Evolutionary conservation across 2,888 invertebrate species (phyloP).

Genomic region (Spilosoma lubricipeda): DNA sequence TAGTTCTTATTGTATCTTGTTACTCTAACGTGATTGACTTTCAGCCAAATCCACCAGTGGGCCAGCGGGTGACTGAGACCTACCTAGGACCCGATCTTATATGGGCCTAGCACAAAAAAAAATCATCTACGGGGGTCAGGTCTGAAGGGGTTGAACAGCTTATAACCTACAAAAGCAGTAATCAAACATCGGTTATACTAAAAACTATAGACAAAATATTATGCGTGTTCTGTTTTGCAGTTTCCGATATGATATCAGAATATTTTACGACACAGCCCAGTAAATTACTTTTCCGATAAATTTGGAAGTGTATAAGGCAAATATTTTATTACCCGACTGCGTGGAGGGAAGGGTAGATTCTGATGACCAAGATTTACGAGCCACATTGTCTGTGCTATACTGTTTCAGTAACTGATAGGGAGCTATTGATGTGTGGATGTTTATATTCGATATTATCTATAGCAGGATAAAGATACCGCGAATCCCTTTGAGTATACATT

Average conservation of each 20-base stretch:
- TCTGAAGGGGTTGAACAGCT: too few species aligned
- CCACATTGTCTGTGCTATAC: constrained; percentile 31
- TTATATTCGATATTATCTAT: constrained; percentile 25
- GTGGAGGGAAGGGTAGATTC: constrained; percentile 19
- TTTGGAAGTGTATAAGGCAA: constrained; percentile 41
- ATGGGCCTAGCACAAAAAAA: too few species aligned
- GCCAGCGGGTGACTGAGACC: too few species aligned
- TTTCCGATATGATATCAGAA: constrained; percentile 48
- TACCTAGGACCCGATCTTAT: too few species aligned
- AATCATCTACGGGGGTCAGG: too few species aligned
- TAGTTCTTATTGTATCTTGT: too few species aligned
- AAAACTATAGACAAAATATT: not conserved
- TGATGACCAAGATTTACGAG: constrained; percentile 51
- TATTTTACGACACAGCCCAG: constrained; percentile 52
- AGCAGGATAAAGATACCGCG: not conserved
- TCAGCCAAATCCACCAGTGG: too few species aligned
- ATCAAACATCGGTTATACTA: not conserved
- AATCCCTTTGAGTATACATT: not conserved
- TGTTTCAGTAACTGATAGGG: constrained; percentile 47
- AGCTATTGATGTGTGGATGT: constrained; percentile 40
- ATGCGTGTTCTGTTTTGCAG: constrained; percentile 13
- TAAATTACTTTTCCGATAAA: constrained; percentile 46
- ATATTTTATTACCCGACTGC: constrained; percentile 34
- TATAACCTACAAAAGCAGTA: too few species aligned
- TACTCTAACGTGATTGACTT: too few species aligned